Conservation (phyloP, 2,888 invertebrate genomes). For the Dendrolimus houi region DNA sequence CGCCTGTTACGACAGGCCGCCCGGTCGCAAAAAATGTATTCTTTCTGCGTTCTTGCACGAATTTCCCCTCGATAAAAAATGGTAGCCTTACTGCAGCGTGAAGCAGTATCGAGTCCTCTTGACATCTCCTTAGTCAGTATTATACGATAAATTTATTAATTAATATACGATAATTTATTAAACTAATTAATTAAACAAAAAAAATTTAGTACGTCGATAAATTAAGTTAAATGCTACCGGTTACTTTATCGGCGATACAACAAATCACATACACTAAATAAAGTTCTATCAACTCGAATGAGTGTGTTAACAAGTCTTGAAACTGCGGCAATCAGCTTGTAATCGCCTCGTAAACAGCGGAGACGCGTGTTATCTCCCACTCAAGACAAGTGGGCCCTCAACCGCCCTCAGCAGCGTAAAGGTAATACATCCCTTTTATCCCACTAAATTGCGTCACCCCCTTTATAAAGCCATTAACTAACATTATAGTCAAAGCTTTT, state of each 20-base stretch:
- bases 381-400: constrained; percentile 6
- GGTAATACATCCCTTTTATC: constrained; percentile 31
- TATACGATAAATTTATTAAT: too few relatives aligned
- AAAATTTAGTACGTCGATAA: too few relatives aligned
- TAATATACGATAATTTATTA: too few relatives aligned
- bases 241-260: not conserved
- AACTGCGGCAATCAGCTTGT: constrained; percentile 2
- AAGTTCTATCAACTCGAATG: not conserved
- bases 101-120: too few relatives aligned
- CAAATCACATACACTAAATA: not conserved
- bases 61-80: too few relatives aligned
- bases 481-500: constrained; percentile 37
- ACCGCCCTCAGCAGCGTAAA: constrained; percentile 20
- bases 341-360: constrained; percentile 2
- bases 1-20: too few relatives aligned
- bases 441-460: constrained; percentile 29
- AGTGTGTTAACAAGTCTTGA: not conserved
- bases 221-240: too few relatives aligned
- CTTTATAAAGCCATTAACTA: constrained; percentile 34
- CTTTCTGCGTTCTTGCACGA: too few relatives aligned
- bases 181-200: too few relatives aligned
- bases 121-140: too few relatives aligned
- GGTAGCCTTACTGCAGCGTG: too few relatives aligned
- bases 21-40: too few relatives aligned
- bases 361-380: constrained; percentile 4